A percentile compares a stretch with the other conserved stretches of the same genome.
These are phyloP conservation scores for Embiotoca jacksoni DNA, from an alignment of 2,113 vertebrate genomes.

Conservation along the genomic window DNA sequence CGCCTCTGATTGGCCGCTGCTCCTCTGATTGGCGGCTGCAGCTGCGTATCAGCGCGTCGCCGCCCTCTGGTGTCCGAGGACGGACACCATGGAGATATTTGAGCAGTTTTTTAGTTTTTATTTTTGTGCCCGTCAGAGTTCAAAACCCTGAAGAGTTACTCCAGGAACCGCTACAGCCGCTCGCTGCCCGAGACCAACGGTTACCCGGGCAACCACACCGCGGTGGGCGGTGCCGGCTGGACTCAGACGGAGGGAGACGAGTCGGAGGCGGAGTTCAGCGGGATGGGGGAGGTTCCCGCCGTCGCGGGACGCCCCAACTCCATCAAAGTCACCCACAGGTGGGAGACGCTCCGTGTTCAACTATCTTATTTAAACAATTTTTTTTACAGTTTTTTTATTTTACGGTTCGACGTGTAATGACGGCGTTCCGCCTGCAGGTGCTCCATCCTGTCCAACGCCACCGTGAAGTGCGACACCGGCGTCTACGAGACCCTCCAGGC, in stretches of 20 bases:
- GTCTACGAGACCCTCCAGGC: constrained; percentile 95
- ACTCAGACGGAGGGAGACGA: constrained; percentile 70
- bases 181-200: constrained; percentile 71
- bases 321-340: constrained; percentile 95
- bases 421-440: constrained; percentile 83
- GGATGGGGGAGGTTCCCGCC: constrained; percentile 85
- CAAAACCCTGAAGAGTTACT: constrained; percentile 87
- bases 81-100: too few relatives aligned
- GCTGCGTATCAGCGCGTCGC: too few relatives aligned
- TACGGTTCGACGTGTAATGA: too few relatives aligned
- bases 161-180: constrained; percentile 89
- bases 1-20: too few relatives aligned
- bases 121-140: constrained; percentile 84
- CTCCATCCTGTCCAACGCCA: constrained; percentile 92
- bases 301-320: constrained; percentile 83
- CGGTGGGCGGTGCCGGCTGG: constrained; percentile 38
- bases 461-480: constrained; percentile 91
- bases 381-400: background rate
- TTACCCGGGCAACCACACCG: constrained; percentile 83
- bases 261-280: constrained; percentile 90
- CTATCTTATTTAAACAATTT: background rate
- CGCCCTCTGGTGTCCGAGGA: too few relatives aligned
- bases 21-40: too few relatives aligned
- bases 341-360: background rate
- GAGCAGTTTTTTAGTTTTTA: background rate